Conservation (phyloP, 1,140 invertebrate species). For the Nomia melanderi region DNA sequence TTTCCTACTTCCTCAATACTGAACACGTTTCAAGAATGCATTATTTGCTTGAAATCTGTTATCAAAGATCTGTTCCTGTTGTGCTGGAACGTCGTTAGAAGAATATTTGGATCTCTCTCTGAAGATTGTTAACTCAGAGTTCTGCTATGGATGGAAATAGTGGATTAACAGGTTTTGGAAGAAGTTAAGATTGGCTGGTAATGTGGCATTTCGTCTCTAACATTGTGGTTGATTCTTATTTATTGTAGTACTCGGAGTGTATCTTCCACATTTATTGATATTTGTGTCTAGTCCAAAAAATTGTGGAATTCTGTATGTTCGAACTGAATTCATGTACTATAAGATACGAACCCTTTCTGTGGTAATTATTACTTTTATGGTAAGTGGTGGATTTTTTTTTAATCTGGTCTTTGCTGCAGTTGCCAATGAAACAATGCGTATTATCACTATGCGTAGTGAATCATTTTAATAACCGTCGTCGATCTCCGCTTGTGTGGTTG, state of each 20-base stretch:
- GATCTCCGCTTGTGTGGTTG: slow-evolving; percentile 42
- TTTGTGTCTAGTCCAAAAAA: slow-evolving; percentile 1
- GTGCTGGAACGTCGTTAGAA: slow-evolving; percentile 12
- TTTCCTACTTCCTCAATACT: slow-evolving; percentile 44
- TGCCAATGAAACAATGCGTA: slow-evolving; percentile 26
- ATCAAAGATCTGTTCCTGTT: slow-evolving; percentile 21
- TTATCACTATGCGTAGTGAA: slow-evolving; percentile 28
- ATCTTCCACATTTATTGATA: slow-evolving; percentile 22
- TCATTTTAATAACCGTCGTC: slow-evolving; percentile 27
- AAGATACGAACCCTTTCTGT: neutral
- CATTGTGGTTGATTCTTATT: slow-evolving; percentile 46
- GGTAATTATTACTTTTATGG: slow-evolving; percentile 23
- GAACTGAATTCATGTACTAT: slow-evolving; percentile 7
- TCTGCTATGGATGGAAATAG: slow-evolving; percentile 25
- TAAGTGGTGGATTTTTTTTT: slow-evolving; percentile 46
- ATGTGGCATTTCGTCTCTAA: slow-evolving; percentile 39
- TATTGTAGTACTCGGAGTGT: slow-evolving; percentile 25
- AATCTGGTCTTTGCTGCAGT: slow-evolving; percentile 19
- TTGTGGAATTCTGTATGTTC: slow-evolving; percentile 3
- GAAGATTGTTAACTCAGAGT: slow-evolving; percentile 9
- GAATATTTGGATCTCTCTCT: slow-evolving; percentile 28
- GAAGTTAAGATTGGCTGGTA: slow-evolving; percentile 18
- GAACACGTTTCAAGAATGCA: slow-evolving; percentile 44
- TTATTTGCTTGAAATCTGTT: slow-evolving; percentile 38
- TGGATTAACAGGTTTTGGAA: slow-evolving; percentile 28